Conservation (phyloP, 1,140 invertebrate genomes). For the Araneus ventricosus region DNA sequence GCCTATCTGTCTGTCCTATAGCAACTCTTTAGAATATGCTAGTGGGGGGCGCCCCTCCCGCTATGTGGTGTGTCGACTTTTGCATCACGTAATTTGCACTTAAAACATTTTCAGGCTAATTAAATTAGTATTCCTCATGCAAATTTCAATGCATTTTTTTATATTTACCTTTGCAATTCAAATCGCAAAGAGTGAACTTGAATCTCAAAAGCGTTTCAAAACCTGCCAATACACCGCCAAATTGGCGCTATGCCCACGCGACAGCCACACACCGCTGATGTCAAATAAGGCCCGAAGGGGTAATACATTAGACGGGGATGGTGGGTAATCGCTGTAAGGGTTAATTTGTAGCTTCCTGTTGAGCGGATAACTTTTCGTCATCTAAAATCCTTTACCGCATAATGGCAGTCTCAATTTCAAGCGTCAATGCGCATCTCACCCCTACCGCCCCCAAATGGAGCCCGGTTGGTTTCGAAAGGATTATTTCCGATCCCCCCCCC, state of each 20-base stretch:
- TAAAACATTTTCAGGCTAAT: no score
- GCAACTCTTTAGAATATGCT: no score
- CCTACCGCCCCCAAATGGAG: conserved; percentile 45
- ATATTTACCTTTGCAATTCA: no score
- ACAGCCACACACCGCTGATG: background rate
- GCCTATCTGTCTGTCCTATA: no score
- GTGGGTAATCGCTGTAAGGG: conserved; percentile 69
- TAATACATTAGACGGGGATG: conserved; percentile 64
- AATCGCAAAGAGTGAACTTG: no score
- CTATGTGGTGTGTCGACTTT: no score
- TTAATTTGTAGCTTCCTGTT: conserved; percentile 74
- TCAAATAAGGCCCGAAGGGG: conserved; percentile 63
- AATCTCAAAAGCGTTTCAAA: no score
- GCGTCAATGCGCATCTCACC: conserved; percentile 68
- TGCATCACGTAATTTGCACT: no score
- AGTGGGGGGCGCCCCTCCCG: no score
- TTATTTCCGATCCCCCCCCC: conserved; percentile 34
- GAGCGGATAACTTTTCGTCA: conserved; percentile 49
- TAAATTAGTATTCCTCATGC: no score
- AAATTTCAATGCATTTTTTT: no score
- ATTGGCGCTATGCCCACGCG: conserved; percentile 25
- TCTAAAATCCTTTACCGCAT: conserved; percentile 68
- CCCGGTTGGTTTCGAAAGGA: conserved; percentile 42
- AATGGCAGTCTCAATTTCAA: conserved; percentile 72
- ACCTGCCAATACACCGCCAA: background rate